Percentiles rank a stretch among this genome's conserved stretches.
phyloP scores from a whole-genome alignment of 35 echinoderm and acorn worm species.

The Heliocidaris tuberculata region DNA sequence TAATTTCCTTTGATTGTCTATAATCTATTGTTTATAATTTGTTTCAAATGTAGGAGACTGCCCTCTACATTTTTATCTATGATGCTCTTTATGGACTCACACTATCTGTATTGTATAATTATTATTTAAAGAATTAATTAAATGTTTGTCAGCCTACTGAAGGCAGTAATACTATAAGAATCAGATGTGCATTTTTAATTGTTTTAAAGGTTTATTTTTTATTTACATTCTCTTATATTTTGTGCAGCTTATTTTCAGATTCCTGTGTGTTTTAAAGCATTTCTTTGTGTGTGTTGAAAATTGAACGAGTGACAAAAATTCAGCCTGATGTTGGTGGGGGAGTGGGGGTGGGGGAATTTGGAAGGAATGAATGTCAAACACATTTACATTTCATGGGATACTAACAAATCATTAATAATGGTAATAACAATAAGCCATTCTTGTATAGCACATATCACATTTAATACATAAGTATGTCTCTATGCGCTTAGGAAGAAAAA shows the following conservation, averaged over 20 bases:
- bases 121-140: too few species aligned
- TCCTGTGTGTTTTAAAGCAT: background rate
- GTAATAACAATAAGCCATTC: too few species aligned
- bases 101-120: too few species aligned
- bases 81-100: background rate
- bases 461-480: too few species aligned
- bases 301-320: background rate
- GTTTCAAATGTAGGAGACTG: background rate
- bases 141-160: too few species aligned
- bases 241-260: background rate
- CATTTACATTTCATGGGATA: too few species aligned
- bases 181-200: too few species aligned
- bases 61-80: background rate
- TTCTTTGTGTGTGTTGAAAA: background rate
- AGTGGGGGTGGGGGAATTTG: background rate
- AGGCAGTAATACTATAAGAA: too few species aligned
- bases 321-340: background rate
- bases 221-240: background rate
- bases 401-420: too few species aligned
- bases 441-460: too few species aligned
- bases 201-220: background rate
- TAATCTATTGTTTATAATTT: too few species aligned
- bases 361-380: background rate
- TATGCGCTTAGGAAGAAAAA: too few species aligned
- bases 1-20: background rate